Evolutionary conservation across 2,888 invertebrate species (phyloP), one percentile per base, ranked within the genome.

Genomic region (Cerastis leucographa): DNA sequence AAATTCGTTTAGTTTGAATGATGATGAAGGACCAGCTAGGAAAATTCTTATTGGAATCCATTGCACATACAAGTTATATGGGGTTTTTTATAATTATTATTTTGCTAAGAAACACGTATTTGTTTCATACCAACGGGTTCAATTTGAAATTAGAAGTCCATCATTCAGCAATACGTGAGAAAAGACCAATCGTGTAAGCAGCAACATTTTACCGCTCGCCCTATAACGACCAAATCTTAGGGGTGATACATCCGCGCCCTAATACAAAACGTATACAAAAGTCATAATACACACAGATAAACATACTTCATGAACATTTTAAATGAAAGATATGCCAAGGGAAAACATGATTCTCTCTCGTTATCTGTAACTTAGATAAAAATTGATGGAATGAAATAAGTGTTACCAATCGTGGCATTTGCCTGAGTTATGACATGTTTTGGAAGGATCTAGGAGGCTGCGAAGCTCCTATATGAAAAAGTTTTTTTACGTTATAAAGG

Each of bases 141-240:
- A 25, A 56, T 25, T 56, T 0, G 8, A 12, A 56, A 56, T 25
- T 56, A 25, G 14, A 59, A 17, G 9, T 2, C 17, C 17, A 35
- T 35, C 35, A 35, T 35, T 35, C 35, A 35, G 3, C 17, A 17
- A 59, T 59, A 35, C 35, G 35, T 29, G 7, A 59, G 25, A 17
- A 29, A 17, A 17, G 9, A 14, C 14, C 7, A 62, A 40, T 65
- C 19, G 4, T 4, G 46, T 12, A 2, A n/a, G 19, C n/a, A n/a
- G 73, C 42, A 74, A 64, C 90, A 90, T 89, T 84, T 90, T 91
- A 90, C 80, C 75, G 72, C 77, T 59, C 85, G 42, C 51, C 78
- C 81, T 74, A 83, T 88, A 89, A 82, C 87, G 84, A 82, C 66
- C 78, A 85, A 88, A 83, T 76, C 81, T 67, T 81, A 88, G 85